Percentiles rank a stretch among this genome's conserved stretches.
phyloP scores from a whole-genome alignment of 1,140 invertebrate species.

The Procambarus clarkii region DNA sequence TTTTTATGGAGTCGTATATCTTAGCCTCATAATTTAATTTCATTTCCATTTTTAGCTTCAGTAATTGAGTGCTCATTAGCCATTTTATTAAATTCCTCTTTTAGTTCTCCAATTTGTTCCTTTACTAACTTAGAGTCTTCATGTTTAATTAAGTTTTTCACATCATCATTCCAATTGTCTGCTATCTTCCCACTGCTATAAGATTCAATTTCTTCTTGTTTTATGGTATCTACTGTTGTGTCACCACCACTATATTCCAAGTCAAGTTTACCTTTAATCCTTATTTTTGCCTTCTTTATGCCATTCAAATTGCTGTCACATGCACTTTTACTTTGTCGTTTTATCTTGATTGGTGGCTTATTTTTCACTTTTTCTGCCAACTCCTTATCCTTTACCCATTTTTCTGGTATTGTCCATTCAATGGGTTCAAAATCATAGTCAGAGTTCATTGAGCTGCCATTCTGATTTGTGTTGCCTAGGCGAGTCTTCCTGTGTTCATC shows the following conservation, averaged over 20 bases:
- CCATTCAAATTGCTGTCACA: neutral
- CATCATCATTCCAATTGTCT: neutral
- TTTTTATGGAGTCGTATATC: too few species aligned
- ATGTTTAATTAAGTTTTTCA: neutral
- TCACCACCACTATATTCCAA: neutral
- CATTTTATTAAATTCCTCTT: neutral
- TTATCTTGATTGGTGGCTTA: conserved; percentile 11
- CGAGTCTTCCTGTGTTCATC: conserved; percentile 6
- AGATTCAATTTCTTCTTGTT: neutral
- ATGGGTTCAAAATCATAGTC: conserved; percentile 58
- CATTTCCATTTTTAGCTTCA: neutral
- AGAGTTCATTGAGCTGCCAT: neutral
- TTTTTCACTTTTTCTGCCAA: conserved; percentile 54
- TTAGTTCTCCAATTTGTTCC: neutral
- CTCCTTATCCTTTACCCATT: conserved; percentile 60
- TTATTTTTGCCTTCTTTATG: neutral
- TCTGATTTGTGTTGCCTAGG: neutral
- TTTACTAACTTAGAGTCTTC: neutral
- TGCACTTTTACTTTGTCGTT: neutral
- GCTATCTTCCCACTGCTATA: neutral
- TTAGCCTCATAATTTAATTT: neutral
- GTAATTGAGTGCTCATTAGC: neutral
- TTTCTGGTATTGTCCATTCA: conserved; percentile 67
- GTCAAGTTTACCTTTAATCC: neutral
- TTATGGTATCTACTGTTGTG: neutral